Conservation (phyloP, 2,888 invertebrate genomes). For the Hoplodrina ambigua region DNA sequence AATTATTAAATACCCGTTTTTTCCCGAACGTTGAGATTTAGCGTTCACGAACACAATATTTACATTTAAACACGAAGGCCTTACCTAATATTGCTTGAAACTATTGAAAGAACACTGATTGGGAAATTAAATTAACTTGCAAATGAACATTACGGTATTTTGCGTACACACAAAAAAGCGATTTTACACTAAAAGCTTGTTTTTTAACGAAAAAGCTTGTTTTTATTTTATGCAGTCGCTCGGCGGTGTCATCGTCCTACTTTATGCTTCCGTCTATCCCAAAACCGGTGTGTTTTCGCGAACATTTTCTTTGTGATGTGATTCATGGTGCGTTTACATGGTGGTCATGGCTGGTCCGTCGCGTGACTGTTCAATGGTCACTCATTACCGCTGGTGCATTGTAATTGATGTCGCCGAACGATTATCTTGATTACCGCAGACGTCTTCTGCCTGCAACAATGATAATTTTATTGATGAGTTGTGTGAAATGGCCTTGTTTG, state of each 20-base stretch:
- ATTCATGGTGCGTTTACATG: constrained; percentile 68
- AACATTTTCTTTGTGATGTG: constrained; percentile 75
- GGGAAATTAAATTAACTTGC: constrained; percentile 68
- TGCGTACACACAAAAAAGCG: constrained; percentile 86
- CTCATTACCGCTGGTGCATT: constrained; percentile 69
- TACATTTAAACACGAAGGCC: constrained; percentile 44
- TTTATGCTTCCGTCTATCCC: constrained; percentile 83
- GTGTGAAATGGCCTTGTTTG: constrained; percentile 34
- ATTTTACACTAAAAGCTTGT: constrained; percentile 52
- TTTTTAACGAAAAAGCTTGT: constrained; percentile 69
- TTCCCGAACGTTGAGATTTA: constrained; percentile 48
- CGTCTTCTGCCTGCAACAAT: constrained; percentile 79
- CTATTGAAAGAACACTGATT: constrained; percentile 44
- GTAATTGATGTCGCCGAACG: constrained; percentile 69
- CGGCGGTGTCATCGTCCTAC: constrained; percentile 81
- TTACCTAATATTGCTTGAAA: constrained; percentile 63
- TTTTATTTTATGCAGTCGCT: constrained; percentile 81
- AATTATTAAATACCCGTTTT: constrained; percentile 62
- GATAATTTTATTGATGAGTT: constrained; percentile 58
- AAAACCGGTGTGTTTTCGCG: constrained; percentile 82
- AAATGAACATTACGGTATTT: constrained; percentile 75
- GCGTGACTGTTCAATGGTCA: constrained; percentile 65
- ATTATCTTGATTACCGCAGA: constrained; percentile 73
- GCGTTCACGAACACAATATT: constrained; percentile 39
- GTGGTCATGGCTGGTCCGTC: constrained; percentile 60